Evolutionary conservation across 2,888 invertebrate species (phyloP).

Genomic region (Leucophenga maculata): DNA sequence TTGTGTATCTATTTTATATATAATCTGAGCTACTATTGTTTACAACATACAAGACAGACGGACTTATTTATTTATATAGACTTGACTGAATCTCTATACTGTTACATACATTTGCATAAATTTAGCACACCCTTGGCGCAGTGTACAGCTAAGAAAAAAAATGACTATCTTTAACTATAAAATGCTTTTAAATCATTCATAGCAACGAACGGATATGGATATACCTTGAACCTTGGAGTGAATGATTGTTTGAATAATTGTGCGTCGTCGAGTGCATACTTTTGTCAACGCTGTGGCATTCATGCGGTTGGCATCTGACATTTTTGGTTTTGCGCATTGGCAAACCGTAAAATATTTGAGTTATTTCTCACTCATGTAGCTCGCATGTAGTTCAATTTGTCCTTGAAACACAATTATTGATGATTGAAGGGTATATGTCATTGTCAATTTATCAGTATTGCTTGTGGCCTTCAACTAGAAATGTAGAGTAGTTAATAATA

Average conservation of each 20-base stretch:
- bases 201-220: background rate
- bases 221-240: background rate
- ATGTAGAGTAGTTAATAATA: too few relatives aligned
- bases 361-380: background rate
- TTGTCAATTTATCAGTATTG: too few relatives aligned
- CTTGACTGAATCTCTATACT: too few relatives aligned
- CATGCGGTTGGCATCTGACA: background rate
- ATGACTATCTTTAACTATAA: background rate
- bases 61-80: too few relatives aligned
- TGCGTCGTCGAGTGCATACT: background rate
- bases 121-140: too few relatives aligned
- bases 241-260: background rate
- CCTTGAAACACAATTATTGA: background rate
- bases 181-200: conserved; percentile 15
- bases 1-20: too few relatives aligned
- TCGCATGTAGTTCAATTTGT: conserved; percentile 27
- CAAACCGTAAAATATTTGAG: background rate
- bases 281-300: background rate
- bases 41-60: too few relatives aligned
- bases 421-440: too few relatives aligned
- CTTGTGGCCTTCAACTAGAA: too few relatives aligned
- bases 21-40: too few relatives aligned
- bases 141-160: background rate
- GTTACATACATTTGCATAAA: too few relatives aligned
- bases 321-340: background rate